phyloP scores from a whole-genome alignment of 1,140 invertebrate species.

The Anastrepha obliqua region DNA sequence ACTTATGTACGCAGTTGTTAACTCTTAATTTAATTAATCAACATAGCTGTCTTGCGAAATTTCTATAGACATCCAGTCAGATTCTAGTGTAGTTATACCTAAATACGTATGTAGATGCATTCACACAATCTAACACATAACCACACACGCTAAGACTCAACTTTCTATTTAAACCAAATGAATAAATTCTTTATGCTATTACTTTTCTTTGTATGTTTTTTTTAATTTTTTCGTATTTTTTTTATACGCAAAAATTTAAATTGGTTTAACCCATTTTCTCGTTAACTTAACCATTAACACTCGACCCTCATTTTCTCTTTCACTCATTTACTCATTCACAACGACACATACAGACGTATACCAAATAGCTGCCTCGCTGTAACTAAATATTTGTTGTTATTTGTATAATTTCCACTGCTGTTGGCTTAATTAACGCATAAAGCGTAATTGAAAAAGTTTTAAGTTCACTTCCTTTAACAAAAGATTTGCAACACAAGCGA shows the following conservation, averaged over 20 bases:
- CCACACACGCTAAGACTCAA: background rate
- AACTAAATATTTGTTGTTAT: constrained; percentile 7
- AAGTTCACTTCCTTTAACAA: constrained; percentile 15
- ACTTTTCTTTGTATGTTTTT: too few species aligned
- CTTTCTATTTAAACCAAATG: background rate
- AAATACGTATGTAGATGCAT: background rate
- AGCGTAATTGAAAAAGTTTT: constrained; percentile 52
- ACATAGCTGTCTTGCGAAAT: background rate
- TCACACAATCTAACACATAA: background rate
- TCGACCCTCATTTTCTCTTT: constrained; percentile 1
- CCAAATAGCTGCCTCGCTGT: background rate
- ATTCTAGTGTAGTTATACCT: background rate
- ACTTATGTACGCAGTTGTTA: background rate
- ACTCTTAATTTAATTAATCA: constrained; percentile 33
- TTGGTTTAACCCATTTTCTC: constrained; percentile 16
- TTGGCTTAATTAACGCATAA: constrained; percentile 51
- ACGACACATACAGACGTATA: background rate
- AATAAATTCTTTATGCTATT: background rate
- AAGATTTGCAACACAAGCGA: constrained; percentile 30
- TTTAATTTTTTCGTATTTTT: too few species aligned
- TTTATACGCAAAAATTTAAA: background rate
- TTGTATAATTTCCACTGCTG: constrained; percentile 7
- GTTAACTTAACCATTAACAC: constrained; percentile 19
- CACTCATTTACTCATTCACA: background rate
- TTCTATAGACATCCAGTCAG: background rate